Conservation (phyloP, 1,140 invertebrate genomes). For the Nixonia krombeini region DNA sequence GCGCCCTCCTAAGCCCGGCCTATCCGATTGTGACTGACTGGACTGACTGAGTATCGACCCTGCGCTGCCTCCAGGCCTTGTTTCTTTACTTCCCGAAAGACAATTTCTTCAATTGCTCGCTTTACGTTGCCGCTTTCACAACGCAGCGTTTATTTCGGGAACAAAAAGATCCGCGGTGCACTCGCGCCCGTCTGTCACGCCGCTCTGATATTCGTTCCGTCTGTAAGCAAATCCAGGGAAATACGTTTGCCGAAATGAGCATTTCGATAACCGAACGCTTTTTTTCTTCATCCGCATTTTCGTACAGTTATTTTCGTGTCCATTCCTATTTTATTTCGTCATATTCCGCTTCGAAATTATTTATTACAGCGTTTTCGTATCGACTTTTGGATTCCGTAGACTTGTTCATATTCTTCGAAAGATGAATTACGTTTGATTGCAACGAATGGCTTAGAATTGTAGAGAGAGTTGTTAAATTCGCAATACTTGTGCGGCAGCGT, state of each 20-base stretch:
- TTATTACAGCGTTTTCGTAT: too few species aligned
- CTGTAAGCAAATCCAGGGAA: constrained; percentile 1
- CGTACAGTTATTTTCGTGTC: too few species aligned
- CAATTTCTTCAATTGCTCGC: constrained; percentile 25
- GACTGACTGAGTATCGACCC: constrained; percentile 54
- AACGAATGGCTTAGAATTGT: too few species aligned
- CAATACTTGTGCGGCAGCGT: too few species aligned
- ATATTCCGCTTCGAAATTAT: too few species aligned
- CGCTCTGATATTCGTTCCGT: background rate
- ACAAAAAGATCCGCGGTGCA: background rate
- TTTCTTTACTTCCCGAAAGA: constrained; percentile 30
- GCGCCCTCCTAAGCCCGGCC: constrained; percentile 19
- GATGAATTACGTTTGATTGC: too few species aligned
- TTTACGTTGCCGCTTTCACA: constrained; percentile 12
- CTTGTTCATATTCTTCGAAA: too few species aligned
- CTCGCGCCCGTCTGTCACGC: background rate
- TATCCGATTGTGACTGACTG: constrained; percentile 54
- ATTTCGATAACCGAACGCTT: background rate
- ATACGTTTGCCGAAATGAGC: background rate
- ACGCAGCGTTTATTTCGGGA: constrained; percentile 8
- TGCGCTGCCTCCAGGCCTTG: constrained; percentile 22
- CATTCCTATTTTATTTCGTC: too few species aligned
- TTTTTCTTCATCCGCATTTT: background rate
- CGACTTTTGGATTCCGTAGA: too few species aligned
- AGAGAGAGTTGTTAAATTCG: too few species aligned